Conservation (phyloP, 2,113 vertebrate genomes). For the Meles meles region DNA sequence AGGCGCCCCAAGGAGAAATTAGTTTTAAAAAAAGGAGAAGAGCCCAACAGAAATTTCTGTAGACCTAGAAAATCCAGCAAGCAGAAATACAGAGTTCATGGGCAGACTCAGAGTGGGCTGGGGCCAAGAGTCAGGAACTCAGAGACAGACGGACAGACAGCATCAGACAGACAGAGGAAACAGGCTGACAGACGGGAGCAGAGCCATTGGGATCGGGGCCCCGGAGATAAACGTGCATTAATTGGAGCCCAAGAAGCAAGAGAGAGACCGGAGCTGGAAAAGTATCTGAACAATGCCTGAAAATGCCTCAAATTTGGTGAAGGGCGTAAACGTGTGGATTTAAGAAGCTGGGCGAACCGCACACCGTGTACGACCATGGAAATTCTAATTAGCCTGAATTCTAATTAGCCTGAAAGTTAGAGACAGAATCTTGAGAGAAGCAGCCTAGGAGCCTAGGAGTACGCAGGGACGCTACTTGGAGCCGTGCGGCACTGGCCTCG, state of each 20-base stretch:
- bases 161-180: not conserved
- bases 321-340: not conserved
- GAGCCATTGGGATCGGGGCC: fast-evolving
- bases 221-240: fast-evolving
- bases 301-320: not conserved
- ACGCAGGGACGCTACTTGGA: not conserved
- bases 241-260: not conserved
- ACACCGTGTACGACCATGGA: not conserved
- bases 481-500: not conserved
- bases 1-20: not conserved
- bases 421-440: not conserved
- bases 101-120: fast-evolving
- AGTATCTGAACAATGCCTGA: not conserved
- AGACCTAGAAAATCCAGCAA: not conserved
- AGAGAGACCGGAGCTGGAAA: not conserved
- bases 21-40: not conserved
- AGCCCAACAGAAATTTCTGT: not conserved
- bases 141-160: not conserved
- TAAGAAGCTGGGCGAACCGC: not conserved
- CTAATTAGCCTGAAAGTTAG: not conserved
- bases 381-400: too few species aligned
- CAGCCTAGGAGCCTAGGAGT: not conserved
- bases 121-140: not conserved
- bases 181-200: fast-evolving
- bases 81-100: too few species aligned